phyloP scores from a whole-genome alignment of 2,888 invertebrate genomes.

The Strigamia transsilvanica region DNA sequence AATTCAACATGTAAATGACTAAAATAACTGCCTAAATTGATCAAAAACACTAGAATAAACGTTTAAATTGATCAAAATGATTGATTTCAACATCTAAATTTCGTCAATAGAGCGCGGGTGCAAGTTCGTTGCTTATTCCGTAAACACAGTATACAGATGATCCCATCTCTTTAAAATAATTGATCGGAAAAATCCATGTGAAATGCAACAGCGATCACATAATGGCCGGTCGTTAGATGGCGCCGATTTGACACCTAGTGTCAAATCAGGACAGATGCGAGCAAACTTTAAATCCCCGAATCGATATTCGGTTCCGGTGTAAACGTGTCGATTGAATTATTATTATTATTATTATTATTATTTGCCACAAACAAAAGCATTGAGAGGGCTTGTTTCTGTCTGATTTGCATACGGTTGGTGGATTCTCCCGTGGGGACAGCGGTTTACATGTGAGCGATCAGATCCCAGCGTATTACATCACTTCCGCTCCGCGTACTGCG shows the following conservation, averaged over 20 bases:
- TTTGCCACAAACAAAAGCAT: background rate
- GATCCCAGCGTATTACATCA: constrained; percentile 11
- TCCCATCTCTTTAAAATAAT: too few relatives aligned
- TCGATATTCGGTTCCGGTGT: background rate
- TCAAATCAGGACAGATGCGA: background rate
- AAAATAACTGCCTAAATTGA: too few relatives aligned
- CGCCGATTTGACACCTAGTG: background rate
- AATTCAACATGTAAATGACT: too few relatives aligned
- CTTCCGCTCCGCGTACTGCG: constrained; percentile 23
- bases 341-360: background rate
- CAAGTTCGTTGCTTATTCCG: too few relatives aligned
- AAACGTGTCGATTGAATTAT: background rate
- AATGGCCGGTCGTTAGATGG: background rate
- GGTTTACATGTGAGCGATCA: constrained; percentile 20
- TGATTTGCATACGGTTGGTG: background rate
- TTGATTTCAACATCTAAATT: too few relatives aligned
- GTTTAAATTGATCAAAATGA: too few relatives aligned
- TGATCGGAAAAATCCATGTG: too few relatives aligned
- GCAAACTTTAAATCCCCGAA: background rate
- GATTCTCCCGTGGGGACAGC: constrained; percentile 7
- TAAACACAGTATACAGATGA: too few relatives aligned
- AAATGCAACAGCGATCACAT: too few relatives aligned
- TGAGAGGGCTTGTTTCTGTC: background rate
- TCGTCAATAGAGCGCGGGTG: too few relatives aligned
- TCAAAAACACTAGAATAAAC: too few relatives aligned